These are phyloP conservation scores for Frankliniella fusca DNA, from an alignment of 2,888 invertebrate genomes.

Conservation along the genomic window DNA sequence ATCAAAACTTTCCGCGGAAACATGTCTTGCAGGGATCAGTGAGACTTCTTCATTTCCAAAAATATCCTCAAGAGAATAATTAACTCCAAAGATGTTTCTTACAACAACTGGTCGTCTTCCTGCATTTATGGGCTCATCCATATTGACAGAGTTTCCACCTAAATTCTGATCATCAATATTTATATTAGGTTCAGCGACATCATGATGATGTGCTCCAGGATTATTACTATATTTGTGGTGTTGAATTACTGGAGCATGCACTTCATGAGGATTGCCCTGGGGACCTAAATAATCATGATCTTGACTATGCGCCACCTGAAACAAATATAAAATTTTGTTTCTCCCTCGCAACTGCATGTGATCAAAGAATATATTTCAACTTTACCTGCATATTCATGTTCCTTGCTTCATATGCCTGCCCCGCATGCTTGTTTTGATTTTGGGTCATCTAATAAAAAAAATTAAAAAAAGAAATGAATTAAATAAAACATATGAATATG, in stretches of 20 bases:
- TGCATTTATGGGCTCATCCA: neutral
- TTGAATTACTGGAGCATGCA: no score
- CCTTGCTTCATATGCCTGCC: neutral
- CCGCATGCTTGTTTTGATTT: neutral
- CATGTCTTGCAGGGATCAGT: neutral
- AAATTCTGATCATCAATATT: neutral
- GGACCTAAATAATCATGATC: neutral
- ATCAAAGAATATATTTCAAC: neutral
- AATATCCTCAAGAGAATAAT: no score
- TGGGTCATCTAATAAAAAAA: neutral
- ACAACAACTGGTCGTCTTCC: no score
- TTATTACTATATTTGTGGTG: no score
- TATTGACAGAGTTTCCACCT: neutral
- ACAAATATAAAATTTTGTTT: neutral
- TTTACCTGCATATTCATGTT: neutral
- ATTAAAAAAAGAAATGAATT: neutral
- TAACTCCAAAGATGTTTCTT: no score
- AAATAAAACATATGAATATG: no score
- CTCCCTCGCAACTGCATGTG: neutral
- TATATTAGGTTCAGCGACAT: neutral
- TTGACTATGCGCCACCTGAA: neutral
- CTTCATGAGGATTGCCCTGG: no score
- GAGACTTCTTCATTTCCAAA: no score
- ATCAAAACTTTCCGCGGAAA: neutral
- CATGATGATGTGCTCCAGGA: no score